Base-by-base conservation (phyloP, 2,113 vertebrate species). In the Edolisoma coerulescens region DNA sequence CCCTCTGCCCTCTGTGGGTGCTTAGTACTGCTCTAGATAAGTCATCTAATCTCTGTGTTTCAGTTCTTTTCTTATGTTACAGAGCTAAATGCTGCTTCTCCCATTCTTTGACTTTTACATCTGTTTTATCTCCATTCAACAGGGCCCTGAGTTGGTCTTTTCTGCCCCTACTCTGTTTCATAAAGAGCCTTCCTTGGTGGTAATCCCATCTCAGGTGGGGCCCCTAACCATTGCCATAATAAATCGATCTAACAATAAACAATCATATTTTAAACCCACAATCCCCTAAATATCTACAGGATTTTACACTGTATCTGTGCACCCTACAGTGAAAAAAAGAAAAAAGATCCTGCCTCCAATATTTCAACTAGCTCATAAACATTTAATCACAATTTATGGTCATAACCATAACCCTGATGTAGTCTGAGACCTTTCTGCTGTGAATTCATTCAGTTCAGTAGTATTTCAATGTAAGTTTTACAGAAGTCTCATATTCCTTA, bases 361-460 rank as follows among this genome's bases (percentile, higher is more conserved):
- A 81, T 86, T 97, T 93, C 92, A 95, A 56, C 24, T 45, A 56
- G 52, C 56, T 93, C n/a, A 74, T 88, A 86, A 86, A 60, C 28
- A 18, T 93, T 89, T 89, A 71, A 71, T 86, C 42, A 56, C 60
- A 88, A 93, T 90, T 89, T 94, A 94, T 77, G 52, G 28, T 18
- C 32, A 68, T 92, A 92, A 77, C 54, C 35, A 26, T 85, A 95
- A 69, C 37, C 53, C 63, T 60, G n/a, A 47, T 67, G 39, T 70
- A 78, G 68, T 80, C 59, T 70, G 47, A 93, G 52, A 45, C 30
- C 52, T 81, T 70, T 95, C 56, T 89, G 60, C 90, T 90, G 93
- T 68, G 88, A 92, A 89, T 88, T 93, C n/a, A 74, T 95, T 90
- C 76, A 63, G n/a, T 75, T 68, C 26, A 42, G 68, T 70, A 86